Evolutionary conservation across 2,797 vertebrate species (phyloP).

Genomic region (Sebastes matsubarae): DNA sequence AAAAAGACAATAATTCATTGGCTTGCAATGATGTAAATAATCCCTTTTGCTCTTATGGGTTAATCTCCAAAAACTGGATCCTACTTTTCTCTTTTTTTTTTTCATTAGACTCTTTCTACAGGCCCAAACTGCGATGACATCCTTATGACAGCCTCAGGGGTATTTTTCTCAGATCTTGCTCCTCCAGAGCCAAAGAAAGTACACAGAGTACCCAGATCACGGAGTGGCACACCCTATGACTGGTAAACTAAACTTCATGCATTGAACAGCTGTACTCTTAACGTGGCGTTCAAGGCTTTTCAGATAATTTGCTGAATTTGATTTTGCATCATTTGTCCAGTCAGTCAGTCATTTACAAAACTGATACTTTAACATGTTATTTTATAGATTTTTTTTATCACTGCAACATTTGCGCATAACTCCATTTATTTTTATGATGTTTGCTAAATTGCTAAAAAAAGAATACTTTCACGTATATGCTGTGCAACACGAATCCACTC

Average conservation of each 20-base stretch:
- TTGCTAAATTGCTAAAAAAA: background rate
- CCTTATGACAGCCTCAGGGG: background rate
- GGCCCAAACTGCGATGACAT: background rate
- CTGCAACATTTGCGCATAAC: background rate
- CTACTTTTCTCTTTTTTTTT: background rate
- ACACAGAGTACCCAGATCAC: background rate
- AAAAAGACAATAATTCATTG: background rate
- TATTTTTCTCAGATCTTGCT: background rate
- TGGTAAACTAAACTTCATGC: background rate
- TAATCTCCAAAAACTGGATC: background rate
- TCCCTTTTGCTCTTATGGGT: background rate
- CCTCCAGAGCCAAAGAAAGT: background rate
- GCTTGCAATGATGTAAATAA: background rate
- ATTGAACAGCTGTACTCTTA: background rate
- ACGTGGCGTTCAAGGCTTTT: background rate
- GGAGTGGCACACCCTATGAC: background rate
- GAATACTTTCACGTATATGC: background rate
- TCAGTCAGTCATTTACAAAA: background rate
- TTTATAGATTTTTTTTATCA: background rate
- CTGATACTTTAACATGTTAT: background rate
- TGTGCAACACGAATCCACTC: background rate
- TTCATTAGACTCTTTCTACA: background rate
- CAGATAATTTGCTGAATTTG: background rate
- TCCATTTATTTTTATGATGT: background rate
- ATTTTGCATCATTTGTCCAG: background rate